phyloP scores from a whole-genome alignment of 2,888 invertebrate genomes.

The Mesochorus sp. region DNA sequence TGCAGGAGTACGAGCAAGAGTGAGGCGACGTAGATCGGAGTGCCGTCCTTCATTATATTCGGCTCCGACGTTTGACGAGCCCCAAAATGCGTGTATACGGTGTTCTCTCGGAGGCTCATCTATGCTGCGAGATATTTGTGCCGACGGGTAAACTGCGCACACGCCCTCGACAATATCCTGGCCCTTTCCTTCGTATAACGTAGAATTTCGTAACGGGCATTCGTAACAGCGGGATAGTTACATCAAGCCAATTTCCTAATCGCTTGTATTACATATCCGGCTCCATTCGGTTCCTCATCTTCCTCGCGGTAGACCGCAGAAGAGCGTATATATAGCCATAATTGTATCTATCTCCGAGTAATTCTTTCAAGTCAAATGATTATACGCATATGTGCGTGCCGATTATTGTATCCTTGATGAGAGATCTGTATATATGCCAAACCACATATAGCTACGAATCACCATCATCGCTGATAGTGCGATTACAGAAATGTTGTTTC shows the following conservation, averaged over 20 bases:
- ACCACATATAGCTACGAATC: not conserved
- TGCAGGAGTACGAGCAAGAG: conserved; percentile 28
- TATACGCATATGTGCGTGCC: not conserved
- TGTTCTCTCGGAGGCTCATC: conserved; percentile 32
- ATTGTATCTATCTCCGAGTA: conserved; percentile 14
- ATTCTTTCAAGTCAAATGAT: conserved; percentile 12
- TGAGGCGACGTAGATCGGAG: conserved; percentile 41
- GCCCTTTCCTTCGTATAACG: conserved; percentile 20
- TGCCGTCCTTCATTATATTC: conserved; percentile 59
- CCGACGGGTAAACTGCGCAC: conserved; percentile 43
- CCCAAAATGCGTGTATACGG: conserved; percentile 54
- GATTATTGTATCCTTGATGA: not conserved
- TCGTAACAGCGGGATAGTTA: conserved; percentile 11
- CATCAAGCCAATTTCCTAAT: conserved; percentile 34
- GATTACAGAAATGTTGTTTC: too few species aligned
- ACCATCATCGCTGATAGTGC: too few species aligned
- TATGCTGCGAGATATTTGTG: conserved; percentile 44
- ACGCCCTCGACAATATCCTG: conserved; percentile 15
- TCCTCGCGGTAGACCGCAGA: conserved; percentile 32
- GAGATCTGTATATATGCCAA: not conserved
- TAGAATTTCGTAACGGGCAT: conserved; percentile 32
- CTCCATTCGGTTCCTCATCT: conserved; percentile 12
- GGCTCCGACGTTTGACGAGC: conserved; percentile 61
- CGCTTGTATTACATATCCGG: conserved; percentile 19
- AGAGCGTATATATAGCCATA: too few species aligned